These are phyloP conservation scores for Zaprionus gabonicus DNA, from an alignment of 1,140 invertebrate species.

Conservation along the genomic window DNA sequence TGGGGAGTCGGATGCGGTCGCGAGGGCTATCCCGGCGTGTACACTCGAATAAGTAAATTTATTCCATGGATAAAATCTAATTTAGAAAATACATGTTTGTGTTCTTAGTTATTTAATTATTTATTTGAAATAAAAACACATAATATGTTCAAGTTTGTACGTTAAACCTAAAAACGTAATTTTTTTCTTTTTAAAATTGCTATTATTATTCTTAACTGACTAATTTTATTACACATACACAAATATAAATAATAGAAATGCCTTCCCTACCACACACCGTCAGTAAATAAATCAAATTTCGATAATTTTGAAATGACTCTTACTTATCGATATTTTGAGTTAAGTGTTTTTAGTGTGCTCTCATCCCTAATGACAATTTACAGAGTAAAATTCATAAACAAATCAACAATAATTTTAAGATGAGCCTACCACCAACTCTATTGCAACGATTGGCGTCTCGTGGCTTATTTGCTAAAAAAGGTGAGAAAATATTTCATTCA, in stretches of 20 bases:
- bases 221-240: no score
- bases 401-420: slow-evolving; percentile 13
- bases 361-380: not conserved
- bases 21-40: slow-evolving; percentile 86
- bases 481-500: slow-evolving; percentile 20
- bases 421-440: slow-evolving; percentile 63
- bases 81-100: slow-evolving; percentile 83
- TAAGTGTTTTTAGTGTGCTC: not conserved
- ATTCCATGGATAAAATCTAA: slow-evolving; percentile 84
- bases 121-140: slow-evolving; percentile 12
- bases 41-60: slow-evolving; percentile 83
- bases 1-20: slow-evolving; percentile 90
- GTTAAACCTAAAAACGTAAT: not conserved
- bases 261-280: not conserved
- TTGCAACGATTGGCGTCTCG: slow-evolving; percentile 61
- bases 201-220: no score
- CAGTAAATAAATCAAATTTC: not conserved
- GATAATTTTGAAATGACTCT: not conserved
- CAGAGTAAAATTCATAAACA: not conserved
- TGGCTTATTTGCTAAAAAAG: slow-evolving; percentile 48
- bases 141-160: not conserved
- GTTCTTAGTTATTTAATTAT: slow-evolving; percentile 62
- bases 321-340: not conserved
- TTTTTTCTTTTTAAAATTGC: not conserved
- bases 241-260: not conserved